Conservation (phyloP, 1,140 invertebrate species). For the Bombyx mandarina region DNA sequence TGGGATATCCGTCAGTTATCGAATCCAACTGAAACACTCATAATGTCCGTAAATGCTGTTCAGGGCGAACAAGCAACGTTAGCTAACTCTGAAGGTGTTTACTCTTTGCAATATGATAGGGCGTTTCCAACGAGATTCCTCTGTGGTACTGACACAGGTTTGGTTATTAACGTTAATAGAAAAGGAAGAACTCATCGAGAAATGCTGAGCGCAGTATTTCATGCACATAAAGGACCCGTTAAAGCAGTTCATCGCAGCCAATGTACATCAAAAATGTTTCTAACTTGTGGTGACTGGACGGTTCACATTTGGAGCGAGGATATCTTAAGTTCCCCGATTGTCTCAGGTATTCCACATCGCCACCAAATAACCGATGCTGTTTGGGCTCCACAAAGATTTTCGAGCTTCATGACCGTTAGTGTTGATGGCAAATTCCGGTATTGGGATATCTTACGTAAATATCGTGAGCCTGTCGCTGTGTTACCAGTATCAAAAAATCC, state of each 20-base stretch:
- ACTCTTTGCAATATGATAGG: constrained; percentile 85
- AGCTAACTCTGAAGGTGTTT: constrained; percentile 78
- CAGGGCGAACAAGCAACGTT: constrained; percentile 73
- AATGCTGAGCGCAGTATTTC: constrained; percentile 71
- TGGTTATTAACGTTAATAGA: constrained; percentile 83
- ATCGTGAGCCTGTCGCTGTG: constrained; percentile 78
- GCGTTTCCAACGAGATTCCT: constrained; percentile 84
- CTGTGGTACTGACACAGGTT: constrained; percentile 79
- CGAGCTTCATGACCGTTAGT: constrained; percentile 86
- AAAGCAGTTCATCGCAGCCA: constrained; percentile 86
- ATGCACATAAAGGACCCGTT: constrained; percentile 84
- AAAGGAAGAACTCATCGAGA: constrained; percentile 80
- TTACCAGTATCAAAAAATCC: constrained; percentile 55
- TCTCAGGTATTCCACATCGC: constrained; percentile 82
- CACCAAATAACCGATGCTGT: constrained; percentile 78
- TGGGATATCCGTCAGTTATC: constrained; percentile 88
- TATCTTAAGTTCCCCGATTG: constrained; percentile 83
- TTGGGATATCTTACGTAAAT: constrained; percentile 91
- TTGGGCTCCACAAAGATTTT: constrained; percentile 86
- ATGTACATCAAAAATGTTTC: constrained; percentile 87
- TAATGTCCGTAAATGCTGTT: constrained; percentile 73
- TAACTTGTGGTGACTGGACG: constrained; percentile 91
- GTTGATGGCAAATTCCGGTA: constrained; percentile 86
- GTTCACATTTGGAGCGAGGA: constrained; percentile 91
- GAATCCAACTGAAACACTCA: constrained; percentile 78